Percentiles rank a stretch among this genome's conserved stretches.
These are phyloP conservation scores for Microctenopoma lineatum DNA, from an alignment of 2,797 vertebrate genomes.

Conservation along the genomic window DNA sequence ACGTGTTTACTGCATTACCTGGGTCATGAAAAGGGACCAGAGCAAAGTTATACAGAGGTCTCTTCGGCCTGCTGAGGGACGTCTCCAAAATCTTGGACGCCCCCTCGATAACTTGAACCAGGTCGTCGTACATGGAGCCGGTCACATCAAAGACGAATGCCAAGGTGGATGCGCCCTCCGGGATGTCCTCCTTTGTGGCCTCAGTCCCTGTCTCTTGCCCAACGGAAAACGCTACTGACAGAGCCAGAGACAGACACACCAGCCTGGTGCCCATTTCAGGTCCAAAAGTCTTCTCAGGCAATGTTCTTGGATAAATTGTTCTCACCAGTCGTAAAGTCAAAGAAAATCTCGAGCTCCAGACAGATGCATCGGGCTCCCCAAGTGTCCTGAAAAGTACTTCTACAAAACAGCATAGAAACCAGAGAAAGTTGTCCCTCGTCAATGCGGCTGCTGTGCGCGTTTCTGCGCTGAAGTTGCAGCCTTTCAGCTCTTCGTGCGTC, in stretches of 20 bases:
- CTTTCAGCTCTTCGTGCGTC: slow-evolving; percentile 25
- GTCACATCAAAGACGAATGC: slow-evolving; percentile 98
- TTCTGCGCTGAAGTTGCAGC: slow-evolving; percentile 17
- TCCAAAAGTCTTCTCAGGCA: slow-evolving; percentile 28
- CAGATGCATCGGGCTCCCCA: slow-evolving; percentile 69
- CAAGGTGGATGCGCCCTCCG: slow-evolving; percentile 95
- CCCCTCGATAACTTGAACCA: slow-evolving; percentile 97
- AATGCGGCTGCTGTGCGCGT: slow-evolving; percentile 18
- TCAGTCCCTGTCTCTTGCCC: slow-evolving; percentile 70
- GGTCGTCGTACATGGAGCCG: slow-evolving; percentile 98
- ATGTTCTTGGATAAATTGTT: slow-evolving; percentile 20
- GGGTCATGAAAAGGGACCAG: slow-evolving; percentile 97
- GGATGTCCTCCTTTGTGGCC: slow-evolving; percentile 78
- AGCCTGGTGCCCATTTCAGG: slow-evolving; percentile 72
- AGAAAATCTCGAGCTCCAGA: slow-evolving; percentile 40
- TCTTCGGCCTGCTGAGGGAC: slow-evolving; percentile 92
- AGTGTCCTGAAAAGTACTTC: neutral
- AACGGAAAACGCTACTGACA: slow-evolving; percentile 72
- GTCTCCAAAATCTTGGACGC: slow-evolving; percentile 98
- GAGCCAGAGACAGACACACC: slow-evolving; percentile 58
- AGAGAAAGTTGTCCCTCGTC: slow-evolving; percentile 1
- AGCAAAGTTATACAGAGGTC: slow-evolving; percentile 94
- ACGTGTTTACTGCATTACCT: slow-evolving; percentile 81
- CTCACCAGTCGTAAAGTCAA: slow-evolving; percentile 57
- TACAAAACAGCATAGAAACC: slow-evolving; percentile 10